Evolutionary conservation across 2,888 invertebrate genomes (phyloP).

Genomic region (Boloria euphrosyne): DNA sequence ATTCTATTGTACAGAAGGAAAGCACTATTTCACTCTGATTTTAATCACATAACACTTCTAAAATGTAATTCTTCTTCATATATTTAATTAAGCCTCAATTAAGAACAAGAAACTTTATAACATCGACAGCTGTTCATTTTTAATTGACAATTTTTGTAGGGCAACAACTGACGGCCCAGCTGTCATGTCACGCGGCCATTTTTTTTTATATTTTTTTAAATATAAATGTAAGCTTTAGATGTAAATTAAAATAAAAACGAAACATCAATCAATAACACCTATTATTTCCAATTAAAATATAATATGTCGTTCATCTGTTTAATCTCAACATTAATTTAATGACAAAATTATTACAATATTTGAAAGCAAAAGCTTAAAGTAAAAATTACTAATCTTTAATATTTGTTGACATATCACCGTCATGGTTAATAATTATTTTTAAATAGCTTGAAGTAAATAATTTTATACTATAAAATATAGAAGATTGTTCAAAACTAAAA

Average conservation of each 20-base stretch:
- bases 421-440: too few relatives aligned
- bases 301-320: too few relatives aligned
- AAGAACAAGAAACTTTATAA: conserved; percentile 44
- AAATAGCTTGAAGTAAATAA: too few relatives aligned
- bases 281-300: too few relatives aligned
- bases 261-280: too few relatives aligned
- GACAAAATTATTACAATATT: too few relatives aligned
- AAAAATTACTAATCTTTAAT: too few relatives aligned
- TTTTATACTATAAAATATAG: too few relatives aligned
- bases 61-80: conserved; percentile 16
- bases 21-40: not conserved
- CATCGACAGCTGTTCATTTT: conserved; percentile 70
- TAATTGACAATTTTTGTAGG: conserved; percentile 61
- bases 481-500: not conserved
- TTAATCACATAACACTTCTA: conserved; percentile 15
- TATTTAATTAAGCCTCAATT: conserved; percentile 31
- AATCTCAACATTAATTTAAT: too few relatives aligned
- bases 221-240: not conserved
- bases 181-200: conserved; percentile 38
- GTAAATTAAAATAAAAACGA: not conserved
- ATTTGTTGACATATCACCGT: too few relatives aligned
- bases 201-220: conserved; percentile 4
- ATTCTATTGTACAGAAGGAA: conserved; percentile 54
- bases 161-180: conserved; percentile 43
- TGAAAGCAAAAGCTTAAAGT: too few relatives aligned